Percentiles rank a stretch among this genome's conserved stretches.
Conservation (phyloP, 2,888 invertebrate genomes). For the Melitaea athalia region DNA sequence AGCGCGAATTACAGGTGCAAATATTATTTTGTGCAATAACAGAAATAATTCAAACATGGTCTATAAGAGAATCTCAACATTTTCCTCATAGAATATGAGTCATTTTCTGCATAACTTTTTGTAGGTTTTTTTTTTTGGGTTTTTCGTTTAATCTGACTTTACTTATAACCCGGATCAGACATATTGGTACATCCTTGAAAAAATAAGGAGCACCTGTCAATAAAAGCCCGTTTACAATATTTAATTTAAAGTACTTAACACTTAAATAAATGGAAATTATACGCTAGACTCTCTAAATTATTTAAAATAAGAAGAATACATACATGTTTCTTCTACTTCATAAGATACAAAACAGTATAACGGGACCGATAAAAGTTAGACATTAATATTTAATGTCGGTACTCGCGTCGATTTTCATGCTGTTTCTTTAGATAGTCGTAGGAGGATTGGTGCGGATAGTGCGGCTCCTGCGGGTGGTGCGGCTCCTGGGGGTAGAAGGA, state of each 20-base stretch:
- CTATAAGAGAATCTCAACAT: no score
- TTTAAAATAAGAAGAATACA: background rate
- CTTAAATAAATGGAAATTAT: background rate
- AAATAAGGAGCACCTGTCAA: background rate
- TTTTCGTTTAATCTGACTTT: background rate
- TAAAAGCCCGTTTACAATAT: background rate
- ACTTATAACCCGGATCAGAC: background rate
- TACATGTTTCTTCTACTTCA: background rate
- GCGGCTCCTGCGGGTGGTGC: slow-evolving; percentile 10
- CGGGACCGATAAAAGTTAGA: background rate
- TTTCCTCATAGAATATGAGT: background rate
- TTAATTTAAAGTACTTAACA: background rate
- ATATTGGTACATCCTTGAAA: background rate
- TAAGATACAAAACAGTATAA: background rate
- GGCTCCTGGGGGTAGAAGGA: slow-evolving; percentile 21
- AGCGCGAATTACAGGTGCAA: background rate
- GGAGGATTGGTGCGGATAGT: slow-evolving; percentile 26
- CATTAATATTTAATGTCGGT: slow-evolving; percentile 23
- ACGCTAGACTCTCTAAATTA: background rate
- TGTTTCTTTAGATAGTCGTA: slow-evolving; percentile 19
- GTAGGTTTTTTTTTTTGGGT: background rate
- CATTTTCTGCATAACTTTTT: background rate
- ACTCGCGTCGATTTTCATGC: slow-evolving; percentile 27
- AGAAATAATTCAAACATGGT: background rate
- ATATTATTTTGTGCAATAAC: background rate